Percentiles rank a stretch among this genome's conserved stretches.
Conservation (phyloP, 2,888 invertebrate genomes). For the Tanytarsus gracilentus region DNA sequence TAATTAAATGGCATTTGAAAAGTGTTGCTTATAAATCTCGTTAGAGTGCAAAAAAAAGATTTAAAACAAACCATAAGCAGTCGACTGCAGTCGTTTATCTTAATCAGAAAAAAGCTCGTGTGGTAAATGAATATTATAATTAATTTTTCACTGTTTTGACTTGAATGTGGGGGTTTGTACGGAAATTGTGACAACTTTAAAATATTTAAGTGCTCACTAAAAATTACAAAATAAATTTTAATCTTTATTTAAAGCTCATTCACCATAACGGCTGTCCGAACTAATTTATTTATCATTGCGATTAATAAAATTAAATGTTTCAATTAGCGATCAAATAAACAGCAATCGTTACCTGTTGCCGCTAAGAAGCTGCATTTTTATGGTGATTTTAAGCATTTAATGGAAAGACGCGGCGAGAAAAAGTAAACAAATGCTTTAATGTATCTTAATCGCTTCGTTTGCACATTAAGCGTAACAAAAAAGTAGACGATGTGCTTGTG, state of each 20-base stretch:
- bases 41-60: no score
- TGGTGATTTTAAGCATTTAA: background rate
- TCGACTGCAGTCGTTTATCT: conserved; percentile 10
- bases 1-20: no score
- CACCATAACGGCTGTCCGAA: no score
- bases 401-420: background rate
- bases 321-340: conserved; percentile 4
- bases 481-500: no score
- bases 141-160: conserved; percentile 17
- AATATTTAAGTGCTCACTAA: background rate
- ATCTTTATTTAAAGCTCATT: no score
- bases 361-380: background rate
- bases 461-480: background rate
- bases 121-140: conserved; percentile 27
- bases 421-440: background rate
- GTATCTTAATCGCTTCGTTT: background rate
- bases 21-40: no score
- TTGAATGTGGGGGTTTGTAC: background rate
- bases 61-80: background rate
- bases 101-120: conserved; percentile 19
- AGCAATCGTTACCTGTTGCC: background rate
- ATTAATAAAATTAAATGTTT: conserved; percentile 25
- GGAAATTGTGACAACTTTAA: no score
- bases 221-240: background rate
- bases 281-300: no score